phyloP scores from a whole-genome alignment of 1,140 invertebrate genomes.

The Lethrus apterus region DNA sequence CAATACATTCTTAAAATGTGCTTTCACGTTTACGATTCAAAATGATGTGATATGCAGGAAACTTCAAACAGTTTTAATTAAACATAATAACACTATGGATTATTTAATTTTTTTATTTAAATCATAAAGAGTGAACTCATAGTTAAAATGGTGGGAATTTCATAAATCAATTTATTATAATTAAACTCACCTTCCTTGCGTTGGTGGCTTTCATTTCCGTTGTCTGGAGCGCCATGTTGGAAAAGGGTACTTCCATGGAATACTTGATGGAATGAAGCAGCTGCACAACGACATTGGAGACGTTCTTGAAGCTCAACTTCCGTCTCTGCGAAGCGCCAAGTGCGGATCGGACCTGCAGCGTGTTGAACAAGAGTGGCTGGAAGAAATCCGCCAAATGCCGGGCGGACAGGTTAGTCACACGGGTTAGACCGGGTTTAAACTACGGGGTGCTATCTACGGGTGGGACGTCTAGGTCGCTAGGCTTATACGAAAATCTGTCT shows the following conservation, averaged over 20 bases:
- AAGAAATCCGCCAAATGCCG: constrained; percentile 38
- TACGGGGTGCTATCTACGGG: constrained; percentile 16
- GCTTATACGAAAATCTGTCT: too few relatives aligned
- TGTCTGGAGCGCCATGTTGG: constrained; percentile 71
- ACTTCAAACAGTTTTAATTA: too few relatives aligned
- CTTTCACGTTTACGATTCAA: too few relatives aligned
- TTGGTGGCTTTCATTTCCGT: constrained; percentile 54
- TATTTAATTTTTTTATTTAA: too few relatives aligned
- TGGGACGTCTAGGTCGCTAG: constrained; percentile 7
- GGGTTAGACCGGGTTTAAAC: constrained; percentile 29
- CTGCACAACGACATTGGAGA: constrained; percentile 85
- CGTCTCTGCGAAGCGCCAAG: constrained; percentile 58
- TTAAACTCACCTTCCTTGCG: constrained; percentile 52
- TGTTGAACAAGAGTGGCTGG: constrained; percentile 63
- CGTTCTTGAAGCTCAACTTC: constrained; percentile 86
- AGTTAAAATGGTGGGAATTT: too few relatives aligned
- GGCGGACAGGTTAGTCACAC: constrained; percentile 38
- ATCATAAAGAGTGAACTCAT: too few relatives aligned
- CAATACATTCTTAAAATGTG: too few relatives aligned
- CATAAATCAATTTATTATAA: not conserved
- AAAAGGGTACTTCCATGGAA: constrained; percentile 86
- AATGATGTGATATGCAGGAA: too few relatives aligned
- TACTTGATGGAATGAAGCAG: constrained; percentile 86
- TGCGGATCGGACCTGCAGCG: constrained; percentile 58
- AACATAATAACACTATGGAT: too few relatives aligned